These are phyloP conservation scores for Ceyx melanurus DNA, from an alignment of 2,113 vertebrate genomes.

Conservation along the genomic window DNA sequence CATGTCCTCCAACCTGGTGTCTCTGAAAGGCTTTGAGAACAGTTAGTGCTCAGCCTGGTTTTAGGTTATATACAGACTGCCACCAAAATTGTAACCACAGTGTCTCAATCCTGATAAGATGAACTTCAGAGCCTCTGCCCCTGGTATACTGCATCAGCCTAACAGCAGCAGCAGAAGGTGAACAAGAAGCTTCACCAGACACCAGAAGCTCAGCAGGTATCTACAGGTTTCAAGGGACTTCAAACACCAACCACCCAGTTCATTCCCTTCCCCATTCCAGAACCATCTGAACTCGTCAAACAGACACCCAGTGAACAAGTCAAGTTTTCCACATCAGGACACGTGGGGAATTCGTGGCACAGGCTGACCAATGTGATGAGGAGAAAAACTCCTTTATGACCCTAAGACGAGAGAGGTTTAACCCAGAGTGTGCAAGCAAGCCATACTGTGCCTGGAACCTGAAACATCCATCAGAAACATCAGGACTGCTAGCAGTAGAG, in stretches of 20 bases:
- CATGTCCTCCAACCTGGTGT: background rate
- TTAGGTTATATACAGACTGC: background rate
- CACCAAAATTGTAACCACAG: background rate
- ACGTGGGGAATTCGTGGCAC: too few relatives aligned
- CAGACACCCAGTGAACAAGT: background rate
- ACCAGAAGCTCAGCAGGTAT: background rate
- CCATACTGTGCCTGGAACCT: background rate
- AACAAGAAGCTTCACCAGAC: background rate
- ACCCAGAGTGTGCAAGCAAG: background rate
- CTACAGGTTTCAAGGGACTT: background rate
- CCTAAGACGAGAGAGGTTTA: background rate
- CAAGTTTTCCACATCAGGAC: background rate
- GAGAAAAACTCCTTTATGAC: background rate
- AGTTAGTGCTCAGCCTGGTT: background rate
- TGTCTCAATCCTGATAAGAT: background rate
- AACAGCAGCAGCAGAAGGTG: background rate
- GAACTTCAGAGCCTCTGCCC: background rate
- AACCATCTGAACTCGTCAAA: background rate
- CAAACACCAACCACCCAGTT: rapidly evolving
- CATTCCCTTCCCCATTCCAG: background rate
- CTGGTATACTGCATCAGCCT: background rate
- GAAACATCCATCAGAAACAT: background rate
- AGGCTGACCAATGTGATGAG: background rate
- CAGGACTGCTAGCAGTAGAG: background rate
- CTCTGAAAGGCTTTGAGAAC: background rate